Conservation (phyloP, 2,113 vertebrate species). For the Brachionichthys hirsutus region DNA sequence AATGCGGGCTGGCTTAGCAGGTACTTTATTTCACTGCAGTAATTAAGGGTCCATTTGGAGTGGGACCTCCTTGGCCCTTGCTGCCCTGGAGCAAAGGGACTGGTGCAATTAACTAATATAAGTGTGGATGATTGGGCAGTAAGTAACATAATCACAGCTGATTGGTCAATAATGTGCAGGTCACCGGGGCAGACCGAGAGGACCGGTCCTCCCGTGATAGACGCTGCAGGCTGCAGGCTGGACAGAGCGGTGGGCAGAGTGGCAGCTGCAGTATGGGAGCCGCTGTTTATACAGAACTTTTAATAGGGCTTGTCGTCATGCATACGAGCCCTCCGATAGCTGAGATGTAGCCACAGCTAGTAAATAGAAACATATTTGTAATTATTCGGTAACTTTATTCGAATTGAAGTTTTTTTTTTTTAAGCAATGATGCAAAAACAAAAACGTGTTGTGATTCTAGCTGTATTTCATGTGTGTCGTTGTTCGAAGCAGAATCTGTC, state of each 20-base stretch:
- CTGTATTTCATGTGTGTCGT: too few species aligned
- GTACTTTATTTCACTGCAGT: constrained; percentile 75
- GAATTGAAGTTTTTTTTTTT: too few species aligned
- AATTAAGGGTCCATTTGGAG: constrained; percentile 77
- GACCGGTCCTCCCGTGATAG: constrained; percentile 20
- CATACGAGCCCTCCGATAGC: background rate
- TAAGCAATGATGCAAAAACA: too few species aligned
- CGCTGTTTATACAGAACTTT: background rate
- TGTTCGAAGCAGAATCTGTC: too few species aligned
- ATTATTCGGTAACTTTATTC: background rate
- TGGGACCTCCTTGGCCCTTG: constrained; percentile 64
- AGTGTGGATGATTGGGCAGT: constrained; percentile 57
- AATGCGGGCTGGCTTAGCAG: constrained; percentile 62
- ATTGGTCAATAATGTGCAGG: constrained; percentile 70
- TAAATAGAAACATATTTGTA: background rate
- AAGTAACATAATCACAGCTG: constrained; percentile 70
- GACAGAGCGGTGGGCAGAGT: background rate
- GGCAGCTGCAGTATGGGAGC: background rate
- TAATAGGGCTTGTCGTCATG: background rate
- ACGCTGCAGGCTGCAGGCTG: constrained; percentile 8
- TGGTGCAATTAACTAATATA: constrained; percentile 74
- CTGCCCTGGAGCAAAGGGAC: constrained; percentile 66
- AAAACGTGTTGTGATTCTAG: too few species aligned
- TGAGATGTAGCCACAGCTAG: background rate
- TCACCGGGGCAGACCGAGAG: constrained; percentile 36